These are phyloP conservation scores for Apamea epomidion DNA, from an alignment of 2,888 invertebrate genomes.

Conservation along the genomic window DNA sequence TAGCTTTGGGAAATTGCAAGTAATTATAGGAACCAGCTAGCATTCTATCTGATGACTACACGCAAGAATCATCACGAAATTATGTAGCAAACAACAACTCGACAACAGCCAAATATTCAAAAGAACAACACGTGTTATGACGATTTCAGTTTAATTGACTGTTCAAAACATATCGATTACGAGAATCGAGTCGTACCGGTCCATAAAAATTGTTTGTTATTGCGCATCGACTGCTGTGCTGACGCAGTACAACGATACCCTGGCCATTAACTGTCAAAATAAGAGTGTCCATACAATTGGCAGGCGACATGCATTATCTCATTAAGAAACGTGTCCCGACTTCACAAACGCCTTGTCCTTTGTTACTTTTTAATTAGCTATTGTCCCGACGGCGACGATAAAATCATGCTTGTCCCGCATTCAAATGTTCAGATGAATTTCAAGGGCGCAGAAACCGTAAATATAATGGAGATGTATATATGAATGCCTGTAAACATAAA, in stretches of 20 bases:
- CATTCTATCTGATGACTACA: neutral
- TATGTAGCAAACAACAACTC: constrained; percentile 27
- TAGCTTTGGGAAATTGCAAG: neutral
- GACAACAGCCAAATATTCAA: constrained; percentile 37
- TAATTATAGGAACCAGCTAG: neutral
- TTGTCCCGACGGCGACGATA: constrained; percentile 21
- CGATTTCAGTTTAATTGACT: constrained; percentile 45
- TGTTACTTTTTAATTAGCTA: constrained; percentile 50
- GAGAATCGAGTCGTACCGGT: constrained; percentile 39
- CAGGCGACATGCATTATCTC: constrained; percentile 29
- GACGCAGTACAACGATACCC: constrained; percentile 11
- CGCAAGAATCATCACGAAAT: constrained; percentile 13
- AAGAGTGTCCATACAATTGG: constrained; percentile 21
- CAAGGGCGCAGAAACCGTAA: constrained; percentile 72
- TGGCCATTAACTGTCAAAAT: constrained; percentile 13
- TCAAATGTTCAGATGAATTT: constrained; percentile 58
- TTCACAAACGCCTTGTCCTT: constrained; percentile 27
- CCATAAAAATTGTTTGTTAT: constrained; percentile 23
- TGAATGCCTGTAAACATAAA: constrained; percentile 76
- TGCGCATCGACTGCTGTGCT: constrained; percentile 24
- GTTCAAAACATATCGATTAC: constrained; percentile 49
- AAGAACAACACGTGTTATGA: constrained; percentile 38
- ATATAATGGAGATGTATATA: constrained; percentile 69
- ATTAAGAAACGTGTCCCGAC: constrained; percentile 23
- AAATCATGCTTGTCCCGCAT: constrained; percentile 36